Evolutionary conservation across 23 tunicate genomes (phyloP).

Genomic region (Halocynthia aurantium): DNA sequence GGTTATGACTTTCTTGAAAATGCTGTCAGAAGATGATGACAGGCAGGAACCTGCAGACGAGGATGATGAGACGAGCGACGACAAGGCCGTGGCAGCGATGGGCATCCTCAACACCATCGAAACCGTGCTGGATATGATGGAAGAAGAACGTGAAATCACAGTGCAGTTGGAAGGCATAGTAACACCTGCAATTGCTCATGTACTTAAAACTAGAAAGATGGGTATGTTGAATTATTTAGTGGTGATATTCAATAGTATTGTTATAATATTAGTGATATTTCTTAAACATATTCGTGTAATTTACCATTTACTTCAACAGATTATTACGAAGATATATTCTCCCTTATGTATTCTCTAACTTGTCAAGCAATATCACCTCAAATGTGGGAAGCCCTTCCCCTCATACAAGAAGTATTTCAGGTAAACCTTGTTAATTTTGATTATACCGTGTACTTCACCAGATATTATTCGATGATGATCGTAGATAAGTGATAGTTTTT

Average conservation of each 20-base stretch:
- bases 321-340: constrained; percentile 91
- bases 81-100: constrained; percentile 85
- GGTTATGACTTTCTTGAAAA: constrained; percentile 77
- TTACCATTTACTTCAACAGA: constrained; percentile 13
- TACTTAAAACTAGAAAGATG: constrained; percentile 65
- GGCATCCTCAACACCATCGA: constrained; percentile 90
- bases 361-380: constrained; percentile 91
- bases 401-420: constrained; percentile 72
- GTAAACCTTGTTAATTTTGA: neutral
- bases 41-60: constrained; percentile 26
- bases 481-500: neutral
- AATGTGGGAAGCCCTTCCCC: constrained; percentile 94
- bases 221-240: constrained; percentile 22
- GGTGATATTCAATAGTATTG: neutral
- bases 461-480: neutral
- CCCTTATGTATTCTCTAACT: constrained; percentile 87
- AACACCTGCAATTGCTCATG: constrained; percentile 74
- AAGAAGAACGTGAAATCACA: constrained; percentile 85
- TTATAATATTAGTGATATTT: neutral
- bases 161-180: constrained; percentile 79
- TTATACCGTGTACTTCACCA: neutral
- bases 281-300: neutral
- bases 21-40: constrained; percentile 26
- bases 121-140: constrained; percentile 91
- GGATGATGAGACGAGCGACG: constrained; percentile 54